phyloP scores from a whole-genome alignment of 2,113 vertebrate genomes.

The Sakesphorus luctuosus region DNA sequence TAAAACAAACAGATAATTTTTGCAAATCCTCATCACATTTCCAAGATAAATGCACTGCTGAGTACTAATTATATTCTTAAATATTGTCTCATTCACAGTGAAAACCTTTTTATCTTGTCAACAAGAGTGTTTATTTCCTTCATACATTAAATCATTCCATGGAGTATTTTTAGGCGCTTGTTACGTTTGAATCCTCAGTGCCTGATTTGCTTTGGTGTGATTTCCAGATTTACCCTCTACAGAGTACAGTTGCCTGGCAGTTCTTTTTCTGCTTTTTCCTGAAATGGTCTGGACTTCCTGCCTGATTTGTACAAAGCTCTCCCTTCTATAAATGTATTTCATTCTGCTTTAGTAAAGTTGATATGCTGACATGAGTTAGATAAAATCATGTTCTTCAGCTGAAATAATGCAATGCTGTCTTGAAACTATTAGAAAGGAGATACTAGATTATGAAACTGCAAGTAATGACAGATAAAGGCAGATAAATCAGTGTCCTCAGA shows the following conservation, averaged over 20 bases:
- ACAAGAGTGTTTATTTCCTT: not conserved
- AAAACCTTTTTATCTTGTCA: not conserved
- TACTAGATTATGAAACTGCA: not conserved
- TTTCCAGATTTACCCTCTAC: not conserved
- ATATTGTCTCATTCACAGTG: not conserved
- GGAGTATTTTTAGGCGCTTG: not conserved
- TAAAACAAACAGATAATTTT: not conserved
- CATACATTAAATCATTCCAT: not conserved
- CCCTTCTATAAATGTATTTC: not conserved
- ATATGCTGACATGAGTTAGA: not conserved
- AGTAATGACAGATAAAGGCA: not conserved
- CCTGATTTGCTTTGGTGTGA: not conserved
- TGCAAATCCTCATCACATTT: constrained; percentile 9
- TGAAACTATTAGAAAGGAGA: not conserved
- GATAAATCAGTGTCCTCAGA: not conserved
- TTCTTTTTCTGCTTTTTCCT: not conserved
- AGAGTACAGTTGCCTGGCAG: not conserved
- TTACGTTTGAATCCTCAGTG: not conserved
- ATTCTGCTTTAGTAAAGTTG: not conserved
- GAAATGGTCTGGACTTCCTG: not conserved
- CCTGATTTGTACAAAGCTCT: not conserved
- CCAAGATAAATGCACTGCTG: constrained; percentile 5
- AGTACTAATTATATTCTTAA: not conserved
- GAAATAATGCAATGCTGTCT: not conserved
- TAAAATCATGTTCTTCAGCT: not conserved